These are phyloP conservation scores for Podarcis cretensis DNA, from an alignment of 2,113 vertebrate species.

Conservation along the genomic window DNA sequence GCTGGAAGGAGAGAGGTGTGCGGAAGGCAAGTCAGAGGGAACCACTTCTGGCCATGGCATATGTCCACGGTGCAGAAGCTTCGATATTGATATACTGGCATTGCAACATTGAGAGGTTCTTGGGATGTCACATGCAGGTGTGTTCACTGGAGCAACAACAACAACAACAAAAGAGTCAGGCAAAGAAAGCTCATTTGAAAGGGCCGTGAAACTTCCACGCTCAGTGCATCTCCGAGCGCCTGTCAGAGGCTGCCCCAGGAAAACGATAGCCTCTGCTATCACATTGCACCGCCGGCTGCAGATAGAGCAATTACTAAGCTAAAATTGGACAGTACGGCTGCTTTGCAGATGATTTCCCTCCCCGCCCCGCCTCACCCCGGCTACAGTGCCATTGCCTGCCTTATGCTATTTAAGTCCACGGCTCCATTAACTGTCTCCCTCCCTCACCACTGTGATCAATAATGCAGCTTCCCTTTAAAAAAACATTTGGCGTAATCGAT, in stretches of 20 bases:
- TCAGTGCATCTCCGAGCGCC: no score
- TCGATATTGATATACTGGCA: not conserved
- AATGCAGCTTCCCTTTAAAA: not conserved
- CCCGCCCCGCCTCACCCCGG: not conserved
- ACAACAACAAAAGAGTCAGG: not conserved
- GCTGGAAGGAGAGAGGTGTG: not conserved
- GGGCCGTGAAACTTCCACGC: not conserved
- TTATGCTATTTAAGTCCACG: not conserved
- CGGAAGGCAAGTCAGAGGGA: not conserved
- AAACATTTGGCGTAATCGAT: not conserved
- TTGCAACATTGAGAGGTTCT: not conserved
- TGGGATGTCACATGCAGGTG: not conserved
- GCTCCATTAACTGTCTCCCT: not conserved
- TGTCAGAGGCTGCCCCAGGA: not conserved
- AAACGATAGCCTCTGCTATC: not conserved
- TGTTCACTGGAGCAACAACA: no score
- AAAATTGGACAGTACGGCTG: conserved; percentile 37
- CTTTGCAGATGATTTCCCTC: not conserved
- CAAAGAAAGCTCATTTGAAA: not conserved
- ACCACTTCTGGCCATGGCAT: no score
- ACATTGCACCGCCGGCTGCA: not conserved
- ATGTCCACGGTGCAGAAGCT: not conserved
- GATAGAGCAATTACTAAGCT: conserved; percentile 10
- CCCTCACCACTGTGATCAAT: not conserved
- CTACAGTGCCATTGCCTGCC: not conserved